phyloP scores from a whole-genome alignment of 2,797 vertebrate genomes.

The Periparus ater region DNA sequence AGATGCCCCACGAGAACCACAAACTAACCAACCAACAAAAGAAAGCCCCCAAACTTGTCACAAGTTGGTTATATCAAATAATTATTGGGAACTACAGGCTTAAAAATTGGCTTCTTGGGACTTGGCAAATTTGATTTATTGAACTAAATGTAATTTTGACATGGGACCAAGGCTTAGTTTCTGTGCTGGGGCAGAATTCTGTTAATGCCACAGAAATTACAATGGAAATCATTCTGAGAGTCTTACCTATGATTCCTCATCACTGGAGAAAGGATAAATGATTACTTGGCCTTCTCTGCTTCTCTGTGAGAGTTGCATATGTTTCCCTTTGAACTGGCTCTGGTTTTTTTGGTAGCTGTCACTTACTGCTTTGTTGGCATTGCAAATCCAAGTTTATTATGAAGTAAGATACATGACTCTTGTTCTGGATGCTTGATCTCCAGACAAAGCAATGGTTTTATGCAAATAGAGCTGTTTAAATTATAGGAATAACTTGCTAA shows the following conservation, averaged over 20 bases:
- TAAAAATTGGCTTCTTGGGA: background rate
- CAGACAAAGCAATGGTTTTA: background rate
- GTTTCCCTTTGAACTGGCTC: background rate
- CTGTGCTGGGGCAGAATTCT: background rate
- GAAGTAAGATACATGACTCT: background rate
- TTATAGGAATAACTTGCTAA: background rate
- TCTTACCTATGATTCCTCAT: background rate
- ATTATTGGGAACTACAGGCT: background rate
- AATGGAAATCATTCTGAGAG: background rate
- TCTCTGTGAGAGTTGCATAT: background rate
- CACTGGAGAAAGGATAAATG: background rate
- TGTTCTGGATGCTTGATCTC: background rate
- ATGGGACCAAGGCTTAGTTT: background rate
- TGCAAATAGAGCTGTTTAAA: background rate
- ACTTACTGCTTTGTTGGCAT: background rate
- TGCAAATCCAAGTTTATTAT: background rate
- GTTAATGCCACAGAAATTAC: background rate
- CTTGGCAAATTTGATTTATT: background rate
- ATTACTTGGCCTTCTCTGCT: background rate
- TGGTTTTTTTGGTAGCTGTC: background rate
- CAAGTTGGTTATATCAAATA: background rate
- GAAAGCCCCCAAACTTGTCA: fast-evolving
- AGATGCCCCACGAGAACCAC: background rate
- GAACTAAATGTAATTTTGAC: background rate
- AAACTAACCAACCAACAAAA: background rate